phyloP scores from a whole-genome alignment of 2,888 invertebrate genomes.

The Phoenoteleia sp. region DNA sequence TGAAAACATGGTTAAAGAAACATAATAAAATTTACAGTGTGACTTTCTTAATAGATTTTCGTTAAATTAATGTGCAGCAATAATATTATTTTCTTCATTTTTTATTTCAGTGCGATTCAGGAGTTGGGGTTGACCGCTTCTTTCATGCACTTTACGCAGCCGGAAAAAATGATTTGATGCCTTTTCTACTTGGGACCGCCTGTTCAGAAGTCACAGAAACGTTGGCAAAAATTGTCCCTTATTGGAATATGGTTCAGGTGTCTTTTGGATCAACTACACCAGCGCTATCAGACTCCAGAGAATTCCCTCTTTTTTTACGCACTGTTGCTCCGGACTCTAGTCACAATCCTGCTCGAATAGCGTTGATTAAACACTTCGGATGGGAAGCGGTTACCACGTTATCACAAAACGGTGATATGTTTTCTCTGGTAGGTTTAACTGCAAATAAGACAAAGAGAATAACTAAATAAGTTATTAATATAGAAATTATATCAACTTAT shows the following conservation, averaged over 20 bases:
- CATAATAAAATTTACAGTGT: too few relatives aligned
- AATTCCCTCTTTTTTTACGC: conserved; percentile 96
- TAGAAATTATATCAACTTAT: too few relatives aligned
- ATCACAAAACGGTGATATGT: conserved; percentile 95
- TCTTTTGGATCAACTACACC: conserved; percentile 97
- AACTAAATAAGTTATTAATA: too few relatives aligned
- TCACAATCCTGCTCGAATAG: conserved; percentile 95
- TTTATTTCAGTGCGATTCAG: conserved; percentile 93
- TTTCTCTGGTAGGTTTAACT: conserved; percentile 89
- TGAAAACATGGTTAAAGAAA: not conserved
- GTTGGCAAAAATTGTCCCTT: conserved; percentile 96
- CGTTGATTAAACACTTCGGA: conserved; percentile 92
- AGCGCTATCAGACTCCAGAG: conserved; percentile 94
- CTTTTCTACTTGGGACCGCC: conserved; percentile 94
- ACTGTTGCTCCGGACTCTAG: conserved; percentile 97
- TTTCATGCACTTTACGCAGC: conserved; percentile 96
- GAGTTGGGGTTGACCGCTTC: conserved; percentile 96
- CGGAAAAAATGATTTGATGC: conserved; percentile 90
- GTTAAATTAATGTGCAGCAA: too few relatives aligned
- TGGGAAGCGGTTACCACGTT: conserved; percentile 97
- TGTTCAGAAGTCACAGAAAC: conserved; percentile 97
- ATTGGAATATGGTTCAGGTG: conserved; percentile 97
- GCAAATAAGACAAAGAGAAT: too few relatives aligned
- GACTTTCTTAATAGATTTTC: not conserved
- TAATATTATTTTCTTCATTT: not conserved